These are phyloP conservation scores for Rhagophthalmus giganteus DNA, from an alignment of 2,888 invertebrate species.

Conservation along the genomic window DNA sequence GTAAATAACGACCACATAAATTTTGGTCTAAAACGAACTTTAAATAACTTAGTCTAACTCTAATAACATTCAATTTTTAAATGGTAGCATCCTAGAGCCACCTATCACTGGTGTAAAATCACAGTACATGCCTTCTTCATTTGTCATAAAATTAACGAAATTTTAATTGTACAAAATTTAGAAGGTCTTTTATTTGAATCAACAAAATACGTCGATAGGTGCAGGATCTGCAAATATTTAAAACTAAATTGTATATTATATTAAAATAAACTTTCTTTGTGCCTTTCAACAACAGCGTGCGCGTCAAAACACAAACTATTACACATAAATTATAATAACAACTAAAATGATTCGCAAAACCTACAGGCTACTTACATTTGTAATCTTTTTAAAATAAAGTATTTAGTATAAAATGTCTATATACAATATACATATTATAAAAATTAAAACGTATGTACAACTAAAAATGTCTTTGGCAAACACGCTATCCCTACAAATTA, in stretches of 20 bases:
- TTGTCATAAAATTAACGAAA: no score
- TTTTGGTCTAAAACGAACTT: no score
- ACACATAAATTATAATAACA: slow-evolving; percentile 4
- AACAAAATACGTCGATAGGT: no score
- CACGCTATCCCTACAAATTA: slow-evolving; percentile 24
- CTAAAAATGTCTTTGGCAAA: slow-evolving; percentile 47
- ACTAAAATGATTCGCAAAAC: slow-evolving; percentile 2
- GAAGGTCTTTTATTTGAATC: no score
- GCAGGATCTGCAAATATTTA: no score
- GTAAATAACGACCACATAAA: no score
- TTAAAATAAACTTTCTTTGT: no score
- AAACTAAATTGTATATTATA: neutral
- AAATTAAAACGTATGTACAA: slow-evolving; percentile 34
- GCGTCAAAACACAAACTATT: slow-evolving; percentile 12
- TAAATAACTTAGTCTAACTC: no score
- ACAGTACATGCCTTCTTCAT: no score
- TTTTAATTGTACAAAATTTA: no score
- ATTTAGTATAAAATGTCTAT: slow-evolving; percentile 20
- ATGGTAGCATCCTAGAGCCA: no score
- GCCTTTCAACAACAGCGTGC: neutral
- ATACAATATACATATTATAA: slow-evolving; percentile 21
- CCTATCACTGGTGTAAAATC: neutral
- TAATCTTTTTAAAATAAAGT: slow-evolving; percentile 13
- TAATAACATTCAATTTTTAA: no score
- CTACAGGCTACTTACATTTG: slow-evolving; percentile 11